phyloP scores from a whole-genome alignment of 2,888 invertebrate species.

The Rhagophthalmus giganteus region DNA sequence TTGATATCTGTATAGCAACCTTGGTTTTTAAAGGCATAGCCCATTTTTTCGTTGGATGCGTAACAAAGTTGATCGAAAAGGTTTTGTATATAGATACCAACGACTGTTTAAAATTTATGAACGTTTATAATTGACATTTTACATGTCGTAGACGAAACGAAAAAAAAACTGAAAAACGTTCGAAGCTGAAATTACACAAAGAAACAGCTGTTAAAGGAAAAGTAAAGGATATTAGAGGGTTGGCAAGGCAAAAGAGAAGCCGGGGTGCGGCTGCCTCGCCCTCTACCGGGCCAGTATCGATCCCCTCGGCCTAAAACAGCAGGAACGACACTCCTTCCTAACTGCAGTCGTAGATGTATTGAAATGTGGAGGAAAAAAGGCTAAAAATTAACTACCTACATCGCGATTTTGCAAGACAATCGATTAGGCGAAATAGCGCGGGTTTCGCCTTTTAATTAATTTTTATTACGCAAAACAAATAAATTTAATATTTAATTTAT shows the following conservation, averaged over 20 bases:
- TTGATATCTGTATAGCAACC: too few relatives aligned
- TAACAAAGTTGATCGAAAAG: slow-evolving; percentile 16
- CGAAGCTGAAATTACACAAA: slow-evolving; percentile 22
- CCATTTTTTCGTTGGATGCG: too few relatives aligned
- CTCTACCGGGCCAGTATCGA: slow-evolving; percentile 46
- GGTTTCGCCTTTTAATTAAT: too few relatives aligned
- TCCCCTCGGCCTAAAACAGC: slow-evolving; percentile 38
- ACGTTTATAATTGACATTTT: background rate
- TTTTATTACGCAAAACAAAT: too few relatives aligned
- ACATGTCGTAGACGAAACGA: background rate
- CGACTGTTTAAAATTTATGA: slow-evolving; percentile 10
- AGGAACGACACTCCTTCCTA: slow-evolving; percentile 16
- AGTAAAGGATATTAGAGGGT: slow-evolving; percentile 36
- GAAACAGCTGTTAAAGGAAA: slow-evolving; percentile 30
- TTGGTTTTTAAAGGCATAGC: slow-evolving; percentile 1
- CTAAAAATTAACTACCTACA: too few relatives aligned
- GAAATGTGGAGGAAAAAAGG: background rate
- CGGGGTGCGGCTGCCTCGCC: slow-evolving; percentile 46
- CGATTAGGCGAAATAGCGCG: background rate
- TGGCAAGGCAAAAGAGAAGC: slow-evolving; percentile 33
- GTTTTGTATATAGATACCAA: slow-evolving; percentile 3
- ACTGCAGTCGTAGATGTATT: slow-evolving; percentile 15
- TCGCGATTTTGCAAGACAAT: background rate
- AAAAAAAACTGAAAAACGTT: slow-evolving; percentile 16
- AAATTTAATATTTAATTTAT: too few relatives aligned